Evolutionary conservation across 1,140 invertebrate species (phyloP), one percentile per base, ranked within the genome.

Genomic region (Bombus fervidus): DNA sequence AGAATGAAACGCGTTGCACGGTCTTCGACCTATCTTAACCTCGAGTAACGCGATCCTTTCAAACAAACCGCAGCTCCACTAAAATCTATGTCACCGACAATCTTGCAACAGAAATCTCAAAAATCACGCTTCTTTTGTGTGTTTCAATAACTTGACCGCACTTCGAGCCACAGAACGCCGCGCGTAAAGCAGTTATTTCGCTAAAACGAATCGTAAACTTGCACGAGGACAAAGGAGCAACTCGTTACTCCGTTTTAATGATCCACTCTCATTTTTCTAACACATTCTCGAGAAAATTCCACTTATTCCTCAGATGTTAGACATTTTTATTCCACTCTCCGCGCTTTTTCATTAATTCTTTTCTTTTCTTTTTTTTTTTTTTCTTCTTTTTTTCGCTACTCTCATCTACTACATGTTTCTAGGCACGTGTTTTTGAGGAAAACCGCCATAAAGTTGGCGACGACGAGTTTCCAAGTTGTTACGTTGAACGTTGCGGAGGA

Each of bases 381-480:
- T 28, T 15, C 1, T 15, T 0, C 4, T 18, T 22, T 2, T 8
- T 34, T 31, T 34, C 1, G 10, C 18, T 12, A 22, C 34, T 22
- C 18, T 68, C 66, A 3, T 37, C 66, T 25, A 34, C 41, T 1
- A 22, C 18, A 0, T 37, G 12, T 76, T 75, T 47, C 39, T 12
- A 25, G 59, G 25, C 66, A n/a, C 43, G 22, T 37, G 73, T 83
- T 78, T 86, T 22, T 37, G 25, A 71, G 73, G 80, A 59, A 57
- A 62, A 69, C 71, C 80, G 28, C 57, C 68, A 43, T 78, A 78
- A 86, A 86, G 39, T 86, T 83, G 22, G 15, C 85, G 31, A 18
- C 53, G 72, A 76, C 68, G 41, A 86, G 81, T 86, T 86, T 64
- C 28, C 79, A 83, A 86, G 81, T 83, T 86, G 72, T 86, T 83